Evolutionary conservation across 2,113 vertebrate species (phyloP).

Genomic region (Cyanocitta stelleri): DNA sequence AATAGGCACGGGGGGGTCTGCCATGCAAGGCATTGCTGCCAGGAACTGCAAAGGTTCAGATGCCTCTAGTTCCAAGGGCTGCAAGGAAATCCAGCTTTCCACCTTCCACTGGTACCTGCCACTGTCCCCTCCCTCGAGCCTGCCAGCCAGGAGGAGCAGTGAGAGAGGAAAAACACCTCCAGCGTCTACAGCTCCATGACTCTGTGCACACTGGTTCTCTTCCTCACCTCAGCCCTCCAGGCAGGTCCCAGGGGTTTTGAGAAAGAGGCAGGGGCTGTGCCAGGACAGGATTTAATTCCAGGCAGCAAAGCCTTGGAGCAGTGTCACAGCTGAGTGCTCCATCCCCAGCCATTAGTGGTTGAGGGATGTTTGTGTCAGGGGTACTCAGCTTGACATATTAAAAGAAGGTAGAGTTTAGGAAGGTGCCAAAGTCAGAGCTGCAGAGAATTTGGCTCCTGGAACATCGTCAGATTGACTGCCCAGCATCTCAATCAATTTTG

Average conservation of each 20-base stretch:
- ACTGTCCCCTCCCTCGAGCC: not conserved
- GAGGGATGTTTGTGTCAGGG: not conserved
- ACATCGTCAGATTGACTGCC: not conserved
- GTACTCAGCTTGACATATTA: not conserved
- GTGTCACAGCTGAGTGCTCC: not conserved
- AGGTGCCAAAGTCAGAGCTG: not conserved
- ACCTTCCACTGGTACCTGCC: not conserved
- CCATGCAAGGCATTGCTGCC: accelerated
- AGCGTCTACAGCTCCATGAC: accelerated
- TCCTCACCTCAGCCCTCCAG: not conserved
- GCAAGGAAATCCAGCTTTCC: not conserved
- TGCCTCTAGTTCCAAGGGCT: not conserved
- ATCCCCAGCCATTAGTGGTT: not conserved
- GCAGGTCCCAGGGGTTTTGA: not conserved
- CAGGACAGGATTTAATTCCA: not conserved
- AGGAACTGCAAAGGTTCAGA: not conserved
- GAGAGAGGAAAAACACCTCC: not conserved
- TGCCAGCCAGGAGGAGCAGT: not conserved
- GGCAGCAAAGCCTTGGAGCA: not conserved
- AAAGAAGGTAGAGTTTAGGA: not conserved
- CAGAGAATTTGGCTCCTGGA: not conserved
- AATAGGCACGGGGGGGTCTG: accelerated
- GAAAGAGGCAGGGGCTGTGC: not conserved
- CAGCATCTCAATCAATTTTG: not conserved
- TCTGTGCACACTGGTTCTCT: not conserved